These are phyloP conservation scores for Oreochromis tanganicae DNA, from an alignment of 2,113 vertebrate genomes.

Conservation along the genomic window DNA sequence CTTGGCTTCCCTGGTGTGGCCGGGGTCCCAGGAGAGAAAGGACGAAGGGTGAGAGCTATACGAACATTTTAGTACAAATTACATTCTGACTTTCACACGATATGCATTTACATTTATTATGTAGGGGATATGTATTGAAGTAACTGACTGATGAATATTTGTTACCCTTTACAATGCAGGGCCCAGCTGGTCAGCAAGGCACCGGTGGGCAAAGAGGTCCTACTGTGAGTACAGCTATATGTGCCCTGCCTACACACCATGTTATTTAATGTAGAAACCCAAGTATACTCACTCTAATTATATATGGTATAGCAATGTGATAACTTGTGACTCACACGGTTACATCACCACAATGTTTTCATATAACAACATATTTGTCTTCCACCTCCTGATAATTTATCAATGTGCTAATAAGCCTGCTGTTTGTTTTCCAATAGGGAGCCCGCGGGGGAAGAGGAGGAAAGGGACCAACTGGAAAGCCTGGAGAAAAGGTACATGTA, in stretches of 20 bases:
- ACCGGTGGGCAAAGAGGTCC: constrained; percentile 80
- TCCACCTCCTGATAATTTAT: constrained; percentile 5
- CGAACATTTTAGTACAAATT: neutral
- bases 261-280: neutral
- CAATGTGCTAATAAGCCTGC: constrained; percentile 23
- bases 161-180: constrained; percentile 66
- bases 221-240: constrained; percentile 71
- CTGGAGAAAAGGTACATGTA: constrained; percentile 80
- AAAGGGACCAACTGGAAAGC: constrained; percentile 80
- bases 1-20: constrained; percentile 77
- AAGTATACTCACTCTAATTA: neutral
- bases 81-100: neutral
- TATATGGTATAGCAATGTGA: neutral
- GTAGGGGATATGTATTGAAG: neutral
- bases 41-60: constrained; percentile 81
- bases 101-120: neutral
- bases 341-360: constrained; percentile 2
- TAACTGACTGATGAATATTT: neutral
- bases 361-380: constrained; percentile 1
- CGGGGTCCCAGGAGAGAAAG: constrained; percentile 83
- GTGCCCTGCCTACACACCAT: neutral
- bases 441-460: constrained; percentile 78
- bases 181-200: constrained; percentile 81
- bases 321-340: neutral
- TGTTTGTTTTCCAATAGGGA: constrained; percentile 70